Conservation (phyloP, 23 tunicate species). For the Halocynthia roretzi region DNA sequence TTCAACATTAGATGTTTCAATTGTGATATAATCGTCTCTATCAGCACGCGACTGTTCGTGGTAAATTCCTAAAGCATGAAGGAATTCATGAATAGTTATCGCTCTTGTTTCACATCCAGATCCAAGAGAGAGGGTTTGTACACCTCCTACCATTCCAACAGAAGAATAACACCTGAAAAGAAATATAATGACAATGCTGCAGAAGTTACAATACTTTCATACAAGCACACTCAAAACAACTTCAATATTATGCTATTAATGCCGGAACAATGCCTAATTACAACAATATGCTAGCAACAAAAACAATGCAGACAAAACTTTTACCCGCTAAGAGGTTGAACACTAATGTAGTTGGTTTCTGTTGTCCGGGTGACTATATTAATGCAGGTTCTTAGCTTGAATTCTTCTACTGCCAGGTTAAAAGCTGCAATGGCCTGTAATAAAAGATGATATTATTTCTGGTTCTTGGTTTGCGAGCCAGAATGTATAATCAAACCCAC, state of each 20-base stretch:
- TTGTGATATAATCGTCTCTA: conserved; percentile 13
- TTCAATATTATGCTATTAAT: no score
- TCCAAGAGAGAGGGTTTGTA: background rate
- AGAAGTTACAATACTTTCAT: no score
- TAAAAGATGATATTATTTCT: no score
- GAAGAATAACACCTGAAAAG: conserved; percentile 5
- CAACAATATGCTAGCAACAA: background rate
- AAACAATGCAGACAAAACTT: background rate
- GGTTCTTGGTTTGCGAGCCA: no score
- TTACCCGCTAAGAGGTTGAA: background rate
- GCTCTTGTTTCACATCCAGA: background rate
- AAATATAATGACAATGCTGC: no score
- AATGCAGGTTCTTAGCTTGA: conserved; percentile 13
- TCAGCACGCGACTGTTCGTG: conserved; percentile 13
- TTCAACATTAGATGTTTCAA: background rate
- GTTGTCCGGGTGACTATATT: conserved; percentile 12
- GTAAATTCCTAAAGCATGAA: conserved; percentile 4
- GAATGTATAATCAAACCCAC: no score
- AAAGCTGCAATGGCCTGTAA: conserved; percentile 11
- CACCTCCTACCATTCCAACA: background rate
- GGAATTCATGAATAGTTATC: background rate
- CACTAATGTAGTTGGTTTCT: conserved; percentile 1
- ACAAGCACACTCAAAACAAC: no score
- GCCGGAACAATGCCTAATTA: no score
- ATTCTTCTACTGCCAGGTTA: conserved; percentile 4